Conservation (phyloP, 2,888 invertebrate genomes). For the Drosophila mimica region DNA sequence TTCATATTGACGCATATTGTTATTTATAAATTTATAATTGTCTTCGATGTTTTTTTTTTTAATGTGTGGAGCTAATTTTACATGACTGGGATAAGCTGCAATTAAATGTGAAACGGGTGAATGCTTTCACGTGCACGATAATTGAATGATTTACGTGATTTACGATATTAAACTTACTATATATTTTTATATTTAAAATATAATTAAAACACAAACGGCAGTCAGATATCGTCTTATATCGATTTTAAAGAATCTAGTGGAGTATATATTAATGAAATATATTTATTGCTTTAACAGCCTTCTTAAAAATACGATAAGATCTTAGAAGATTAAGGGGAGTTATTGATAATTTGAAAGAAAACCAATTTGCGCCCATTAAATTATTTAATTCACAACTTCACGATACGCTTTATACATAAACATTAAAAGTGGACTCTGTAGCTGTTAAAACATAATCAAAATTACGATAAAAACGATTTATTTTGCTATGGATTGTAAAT, state of each 20-base stretch:
- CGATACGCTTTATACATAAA: neutral
- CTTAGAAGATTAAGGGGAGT: neutral
- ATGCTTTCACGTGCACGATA: neutral
- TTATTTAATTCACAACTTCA: neutral
- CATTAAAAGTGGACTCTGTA: neutral
- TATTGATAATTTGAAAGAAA: neutral
- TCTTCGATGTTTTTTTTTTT: neutral
- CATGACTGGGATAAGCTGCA: neutral
- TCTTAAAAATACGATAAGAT: neutral
- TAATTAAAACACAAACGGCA: neutral
- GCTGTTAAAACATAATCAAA: neutral
- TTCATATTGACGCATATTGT: conserved; percentile 2
- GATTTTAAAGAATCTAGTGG: neutral
- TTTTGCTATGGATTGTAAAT: neutral
- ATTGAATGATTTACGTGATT: neutral
- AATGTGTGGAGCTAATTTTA: neutral
- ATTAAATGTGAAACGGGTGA: conserved; percentile 13
- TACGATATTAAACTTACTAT: neutral
- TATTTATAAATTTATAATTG: conserved; percentile 10
- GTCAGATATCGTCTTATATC: neutral
- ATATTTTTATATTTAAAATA: no score
- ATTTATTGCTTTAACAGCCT: neutral
- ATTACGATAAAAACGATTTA: neutral
- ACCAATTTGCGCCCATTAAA: neutral
- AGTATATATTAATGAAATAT: neutral